Evolutionary conservation across 2,113 vertebrate genomes (phyloP), one percentile per base, ranked within the genome.

Genomic region (Stigmatopora nigra): DNA sequence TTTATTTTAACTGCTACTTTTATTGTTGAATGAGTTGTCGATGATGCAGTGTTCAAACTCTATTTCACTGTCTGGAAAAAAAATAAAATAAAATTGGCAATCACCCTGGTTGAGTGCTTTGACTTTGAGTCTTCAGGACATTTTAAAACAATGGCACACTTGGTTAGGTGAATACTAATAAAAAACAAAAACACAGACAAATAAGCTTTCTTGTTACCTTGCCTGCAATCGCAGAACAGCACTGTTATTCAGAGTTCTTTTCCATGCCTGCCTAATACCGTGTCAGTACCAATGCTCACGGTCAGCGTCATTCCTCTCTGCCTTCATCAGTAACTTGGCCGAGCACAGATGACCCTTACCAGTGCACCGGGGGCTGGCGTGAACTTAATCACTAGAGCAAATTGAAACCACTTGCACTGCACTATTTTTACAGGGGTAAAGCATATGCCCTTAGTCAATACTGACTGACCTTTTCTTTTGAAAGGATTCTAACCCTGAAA

Each of bases 341-440:
- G 91, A 88, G 88, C 88, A 90, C 90, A 92, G 92, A 93, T 92
- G 92, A 93, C 92, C 92, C 90, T 85, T 87, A 86, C 88, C 89
- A 89, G 91, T 91, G 91, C 84, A 88, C 89, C 86, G 91, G 92
- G 91, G 91, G 92, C 90, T 91, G 88, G 86, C 88, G 89, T 91
- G 83, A 71, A 94, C 93, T 93, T 93, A 93, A 94, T 95, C 93
- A 93, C 89, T 91, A 89, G 85, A 88, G 92, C 92, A 94, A 96
- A 95, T 93, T 94, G 92, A 92, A 95, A 94, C 91, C 91, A 93
- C 89, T 95, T 89, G 90, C 86, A 91, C 80, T 72, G 86, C 86
- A 84, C 81, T 88, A 84, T 87, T 91, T 92, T 93, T 92, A 92
- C 92, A 92, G 90, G 88, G 77, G 77, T 58, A 70, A 85, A 89